Percentiles rank a stretch among this genome's conserved stretches.
Conservation (phyloP, 2,888 invertebrate genomes). For the Diloba caeruleocephala region DNA sequence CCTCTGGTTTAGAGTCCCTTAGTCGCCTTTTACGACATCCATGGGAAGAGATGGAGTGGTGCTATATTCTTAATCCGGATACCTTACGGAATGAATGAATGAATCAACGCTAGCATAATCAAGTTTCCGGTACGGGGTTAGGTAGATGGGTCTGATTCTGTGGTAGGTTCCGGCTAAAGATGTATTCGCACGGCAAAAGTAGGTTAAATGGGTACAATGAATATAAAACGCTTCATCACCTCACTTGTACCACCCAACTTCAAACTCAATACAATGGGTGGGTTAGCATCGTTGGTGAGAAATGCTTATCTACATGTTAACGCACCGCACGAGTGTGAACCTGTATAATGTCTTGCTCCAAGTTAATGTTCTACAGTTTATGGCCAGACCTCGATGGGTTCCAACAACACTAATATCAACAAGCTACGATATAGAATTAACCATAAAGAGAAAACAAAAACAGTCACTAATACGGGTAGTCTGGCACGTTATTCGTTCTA, state of each 20-base stretch:
- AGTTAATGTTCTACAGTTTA: conserved; percentile 20
- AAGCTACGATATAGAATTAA: conserved; percentile 11
- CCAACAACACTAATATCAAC: conserved; percentile 7
- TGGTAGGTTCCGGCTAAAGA: too few relatives aligned
- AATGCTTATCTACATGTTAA: conserved; percentile 65
- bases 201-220: too few relatives aligned
- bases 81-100: too few relatives aligned
- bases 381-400: conserved; percentile 17
- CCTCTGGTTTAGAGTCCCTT: too few relatives aligned
- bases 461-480: too few relatives aligned
- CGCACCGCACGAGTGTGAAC: conserved; percentile 44
- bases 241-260: conserved; percentile 25
- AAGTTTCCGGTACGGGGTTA: too few relatives aligned
- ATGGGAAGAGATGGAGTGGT: too few relatives aligned
- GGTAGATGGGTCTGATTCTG: too few relatives aligned
- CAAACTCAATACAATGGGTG: conserved; percentile 62
- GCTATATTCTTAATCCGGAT: too few relatives aligned
- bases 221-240: conserved; percentile 21
- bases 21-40: too few relatives aligned
- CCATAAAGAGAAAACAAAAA: not conserved
- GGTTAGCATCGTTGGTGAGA: conserved; percentile 62
- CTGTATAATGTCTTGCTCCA: conserved; percentile 28
- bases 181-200: too few relatives aligned
- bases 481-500: not conserved
- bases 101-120: too few relatives aligned